A percentile compares a stretch with the other conserved stretches of the same genome.
These are phyloP conservation scores for Actinernus sp. DNA, from an alignment of 92 coral and sea anemone species.

Conservation along the genomic window DNA sequence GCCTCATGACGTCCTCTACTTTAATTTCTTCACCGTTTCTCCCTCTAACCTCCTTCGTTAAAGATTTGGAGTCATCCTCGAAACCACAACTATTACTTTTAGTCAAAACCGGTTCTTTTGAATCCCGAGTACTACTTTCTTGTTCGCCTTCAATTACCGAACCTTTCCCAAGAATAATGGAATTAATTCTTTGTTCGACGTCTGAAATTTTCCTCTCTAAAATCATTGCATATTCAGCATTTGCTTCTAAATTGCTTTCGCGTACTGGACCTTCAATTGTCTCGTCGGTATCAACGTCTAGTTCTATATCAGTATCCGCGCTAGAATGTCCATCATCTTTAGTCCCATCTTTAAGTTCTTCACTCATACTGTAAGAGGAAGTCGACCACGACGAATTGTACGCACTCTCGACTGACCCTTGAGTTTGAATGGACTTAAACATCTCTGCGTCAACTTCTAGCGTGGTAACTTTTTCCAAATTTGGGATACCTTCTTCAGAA, in stretches of 20 bases:
- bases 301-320: conserved; percentile 24
- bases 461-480: conserved; percentile 19
- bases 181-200: conserved; percentile 49
- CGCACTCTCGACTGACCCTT: conserved; percentile 73
- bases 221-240: not conserved
- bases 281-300: conserved; percentile 43
- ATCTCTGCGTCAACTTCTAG: conserved; percentile 4
- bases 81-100: too few species aligned
- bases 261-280: conserved; percentile 2
- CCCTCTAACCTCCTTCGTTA: too few species aligned
- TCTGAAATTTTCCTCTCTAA: conserved; percentile 35
- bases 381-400: conserved; percentile 79
- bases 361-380: conserved; percentile 70
- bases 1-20: too few species aligned
- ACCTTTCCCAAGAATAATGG: conserved; percentile 34
- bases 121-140: too few species aligned
- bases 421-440: conserved; percentile 6
- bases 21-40: too few species aligned
- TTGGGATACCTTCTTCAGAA: conserved; percentile 21
- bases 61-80: too few species aligned
- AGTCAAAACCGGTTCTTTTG: too few species aligned
- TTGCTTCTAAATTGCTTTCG: not conserved
- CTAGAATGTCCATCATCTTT: too few species aligned
- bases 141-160: too few species aligned
- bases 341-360: conserved; percentile 38